Evolutionary conservation across 2,888 invertebrate genomes (phyloP), one percentile per base, ranked within the genome.

Genomic region (Drosophila histrio): DNA sequence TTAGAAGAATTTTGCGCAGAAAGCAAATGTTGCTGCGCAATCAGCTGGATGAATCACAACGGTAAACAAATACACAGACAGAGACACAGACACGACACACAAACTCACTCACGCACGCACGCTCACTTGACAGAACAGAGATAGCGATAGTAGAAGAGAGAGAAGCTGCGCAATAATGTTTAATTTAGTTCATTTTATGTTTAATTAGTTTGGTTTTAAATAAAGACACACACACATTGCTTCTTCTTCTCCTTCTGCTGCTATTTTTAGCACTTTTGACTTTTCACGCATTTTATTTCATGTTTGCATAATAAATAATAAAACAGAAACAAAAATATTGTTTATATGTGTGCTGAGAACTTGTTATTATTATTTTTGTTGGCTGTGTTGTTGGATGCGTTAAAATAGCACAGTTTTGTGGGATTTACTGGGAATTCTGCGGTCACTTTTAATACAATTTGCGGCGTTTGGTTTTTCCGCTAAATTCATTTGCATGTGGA

Each of bases 31-130:
- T 70, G 77, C 88, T 85, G 82, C 82, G 88, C 88, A 85, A 83
- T 70, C 88, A 77, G 86, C 81, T 81, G 66, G 44, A 79, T 87
- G 83, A 83, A 67, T 83, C 87, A 83, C 84, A 83, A 84, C 82
- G 81, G 82, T 83, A 81, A 70, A 65, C 54, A 36, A 39, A 39
- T 26, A 41, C 73, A 54, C 61, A 50, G 19, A 19, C 38, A 52
- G 41, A 44, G 41, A n/a, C n/a, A n/a, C 17, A 57, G 22, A 64
- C 32, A 47, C 17, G n/a, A 32, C 17, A 50, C n/a, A 57, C 34
- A 53, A 13, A 13, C 4, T 38, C 24, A 41, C 34, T 30, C 24
- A 17, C 38, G 21, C 44, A 44, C n/a, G 26, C 21, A 21, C 22
- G 11, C 34, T 15, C 17, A 44, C 50, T 43, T 24, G 22, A 38